A percentile compares a stretch with the other conserved stretches of the same genome.
phyloP scores from a whole-genome alignment of 2,888 invertebrate genomes.

The Eretmocerus hayati region DNA sequence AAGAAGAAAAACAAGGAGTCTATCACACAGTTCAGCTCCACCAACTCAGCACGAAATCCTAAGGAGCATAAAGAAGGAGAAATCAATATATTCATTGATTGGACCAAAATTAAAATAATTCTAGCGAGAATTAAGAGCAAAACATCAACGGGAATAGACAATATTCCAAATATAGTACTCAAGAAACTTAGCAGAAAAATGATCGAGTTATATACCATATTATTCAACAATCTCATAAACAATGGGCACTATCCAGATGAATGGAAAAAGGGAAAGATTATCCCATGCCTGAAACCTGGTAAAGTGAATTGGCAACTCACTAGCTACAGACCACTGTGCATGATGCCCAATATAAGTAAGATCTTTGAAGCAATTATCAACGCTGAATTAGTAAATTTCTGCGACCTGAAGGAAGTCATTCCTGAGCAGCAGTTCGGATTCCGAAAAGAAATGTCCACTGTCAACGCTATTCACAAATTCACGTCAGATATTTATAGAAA shows the following conservation, averaged over 20 bases:
- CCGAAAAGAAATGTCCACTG: constrained; percentile 17
- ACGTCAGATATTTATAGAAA: constrained; percentile 3
- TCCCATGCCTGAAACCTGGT: constrained; percentile 19
- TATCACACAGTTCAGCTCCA: background rate
- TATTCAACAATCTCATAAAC: constrained; percentile 26
- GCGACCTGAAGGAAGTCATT: constrained; percentile 13
- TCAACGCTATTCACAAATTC: constrained; percentile 19
- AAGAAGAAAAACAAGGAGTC: background rate
- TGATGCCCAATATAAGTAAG: constrained; percentile 26
- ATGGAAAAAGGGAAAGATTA: constrained; percentile 26
- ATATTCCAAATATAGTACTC: constrained; percentile 16
- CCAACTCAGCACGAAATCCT: background rate
- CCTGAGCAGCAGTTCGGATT: constrained; percentile 24
- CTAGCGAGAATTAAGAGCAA: constrained; percentile 18
- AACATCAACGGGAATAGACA: constrained; percentile 17
- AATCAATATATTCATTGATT: background rate
- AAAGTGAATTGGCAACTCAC: constrained; percentile 8
- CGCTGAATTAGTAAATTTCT: background rate
- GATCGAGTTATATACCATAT: constrained; percentile 1
- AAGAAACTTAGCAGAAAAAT: constrained; percentile 7
- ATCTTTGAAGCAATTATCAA: constrained; percentile 24
- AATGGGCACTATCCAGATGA: constrained; percentile 28
- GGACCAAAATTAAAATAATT: background rate
- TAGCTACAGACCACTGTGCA: constrained; percentile 27
- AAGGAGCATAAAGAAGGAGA: background rate